Evolutionary conservation across 1,140 invertebrate genomes (phyloP), one percentile per base, ranked within the genome.

Genomic region (Lamellibrachia luymesi): DNA sequence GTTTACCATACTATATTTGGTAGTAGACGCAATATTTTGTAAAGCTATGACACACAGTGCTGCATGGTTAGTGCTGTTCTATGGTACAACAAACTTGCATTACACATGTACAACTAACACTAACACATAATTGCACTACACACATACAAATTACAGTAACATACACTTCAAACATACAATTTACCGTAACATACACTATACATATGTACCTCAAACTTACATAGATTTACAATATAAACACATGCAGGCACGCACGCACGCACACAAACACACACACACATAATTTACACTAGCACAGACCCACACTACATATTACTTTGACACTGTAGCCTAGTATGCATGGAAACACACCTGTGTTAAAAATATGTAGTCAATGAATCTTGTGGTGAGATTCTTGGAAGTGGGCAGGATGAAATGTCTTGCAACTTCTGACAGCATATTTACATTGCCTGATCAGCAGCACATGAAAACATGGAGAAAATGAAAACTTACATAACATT

Each of bases 331-430:
- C 64, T 80, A 80, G 0, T 80, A 22, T 80, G 64, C 64, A 91
- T 10, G 27, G 51, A 91, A n/a, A 51, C 91, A 92, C 92, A 97
- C 96, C 95, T 97, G 96, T 80, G 95, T 95, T 2, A 97, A 94
- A 93, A 96, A 96, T 25, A 96, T 95, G 92, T 95, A 94, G 93
- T 96, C 94, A 7, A 94, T 93, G 93, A 96, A 96, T 49, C 94
- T 92, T 90, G 94, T 91, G 90, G 93, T 94, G n/a, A 91, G 90
- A 91, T 95, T 95, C 92, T 94, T 93, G 56, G 90, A 94, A n/a
- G 91, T 93, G 38, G 95, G 95, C 64, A 95, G 91, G 4, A 94
- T 94, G 4, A 96, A 93, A 93, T 96, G 95, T 51, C 94, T 50
- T 22, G 49, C 89, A 49, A 96, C 95, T 93, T 95, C 94, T 50